Evolutionary conservation across 1,140 invertebrate species (phyloP), one percentile per base, ranked within the genome.

Genomic region (Polypedilum vanderplanki): DNA sequence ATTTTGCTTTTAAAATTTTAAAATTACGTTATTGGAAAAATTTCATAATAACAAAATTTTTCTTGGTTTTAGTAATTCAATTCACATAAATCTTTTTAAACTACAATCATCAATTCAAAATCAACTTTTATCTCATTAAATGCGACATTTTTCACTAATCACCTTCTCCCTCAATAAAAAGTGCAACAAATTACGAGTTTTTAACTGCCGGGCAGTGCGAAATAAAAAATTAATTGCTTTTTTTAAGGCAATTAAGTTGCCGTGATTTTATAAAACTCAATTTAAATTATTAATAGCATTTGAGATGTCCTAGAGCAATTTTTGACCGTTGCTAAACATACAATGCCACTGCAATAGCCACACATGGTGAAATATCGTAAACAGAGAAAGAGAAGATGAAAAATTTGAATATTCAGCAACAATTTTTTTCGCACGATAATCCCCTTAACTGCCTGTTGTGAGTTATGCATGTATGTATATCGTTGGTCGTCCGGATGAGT

Each of bases 261-360:
- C 3, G 12, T 57, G 46, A 57, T 57, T 57, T 57, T 57, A 57
- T 57, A 57, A 57, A 57, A 57, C 46, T 57, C 46, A 57, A 57
- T 57, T 57, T 57, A 57, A 57, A 57, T 57, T 57, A 57, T 57
- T 57, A 57, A 57, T 57, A n/a, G 46, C 46, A 57, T 57, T 57
- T 12, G 46, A 3, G 46, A 57, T 57, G 3, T n/a, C 46, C 46
- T 57, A 57, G n/a, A 57, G 46, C 46, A 57, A n/a, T 57, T 57
- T 57, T 57, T 57, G 46, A 57, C 46, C 46, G 24, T 33, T 33
- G 46, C 46, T 57, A 33, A 33, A 33, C 24, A 33, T 5, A 33
- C 46, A 57, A 46, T 46, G 41, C 15, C 9, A 46, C 4, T 57
- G 46, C 46, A 57, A 12, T 57, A 12, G 46, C 46, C n/a, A 57